phyloP scores from a whole-genome alignment of 2,113 vertebrate species.

The Gadus chalcogrammus region DNA sequence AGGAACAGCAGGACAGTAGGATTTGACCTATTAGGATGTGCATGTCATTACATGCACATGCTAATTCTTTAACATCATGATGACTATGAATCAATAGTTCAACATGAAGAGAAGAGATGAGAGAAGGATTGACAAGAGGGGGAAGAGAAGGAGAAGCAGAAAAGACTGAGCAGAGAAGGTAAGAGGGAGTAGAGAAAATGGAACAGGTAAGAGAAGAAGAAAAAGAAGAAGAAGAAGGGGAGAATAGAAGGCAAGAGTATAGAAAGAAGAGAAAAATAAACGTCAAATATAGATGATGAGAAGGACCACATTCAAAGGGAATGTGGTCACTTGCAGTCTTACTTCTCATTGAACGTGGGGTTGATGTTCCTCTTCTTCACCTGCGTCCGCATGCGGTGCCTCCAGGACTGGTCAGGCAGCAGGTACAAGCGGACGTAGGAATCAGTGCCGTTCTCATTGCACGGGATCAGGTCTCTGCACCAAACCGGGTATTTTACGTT shows the following conservation, averaged over 20 bases:
- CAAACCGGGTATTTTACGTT: neutral
- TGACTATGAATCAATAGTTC: no score
- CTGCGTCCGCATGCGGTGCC: slow-evolving; percentile 82
- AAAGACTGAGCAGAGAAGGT: neutral
- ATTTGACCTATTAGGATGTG: no score
- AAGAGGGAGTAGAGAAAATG: neutral
- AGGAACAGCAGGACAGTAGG: neutral
- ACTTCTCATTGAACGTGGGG: slow-evolving; percentile 89
- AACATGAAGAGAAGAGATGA: no score
- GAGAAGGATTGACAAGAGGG: no score
- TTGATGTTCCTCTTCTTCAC: slow-evolving; percentile 84
- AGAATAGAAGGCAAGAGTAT: neutral
- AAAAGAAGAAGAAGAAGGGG: neutral
- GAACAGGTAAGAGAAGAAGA: neutral
- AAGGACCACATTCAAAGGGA: no score
- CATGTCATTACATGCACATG: neutral
- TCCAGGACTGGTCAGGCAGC: slow-evolving; percentile 88
- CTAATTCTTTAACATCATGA: no score
- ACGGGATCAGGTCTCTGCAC: slow-evolving; percentile 81
- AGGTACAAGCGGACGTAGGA: slow-evolving; percentile 90
- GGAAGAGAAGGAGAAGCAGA: no score
- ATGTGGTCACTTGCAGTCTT: slow-evolving; percentile 27
- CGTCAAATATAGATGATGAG: no score
- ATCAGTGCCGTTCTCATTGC: slow-evolving; percentile 80
- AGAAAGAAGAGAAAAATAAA: neutral